phyloP scores from a whole-genome alignment of 2,797 vertebrate species.

The Hypotaenidia okinawae region DNA sequence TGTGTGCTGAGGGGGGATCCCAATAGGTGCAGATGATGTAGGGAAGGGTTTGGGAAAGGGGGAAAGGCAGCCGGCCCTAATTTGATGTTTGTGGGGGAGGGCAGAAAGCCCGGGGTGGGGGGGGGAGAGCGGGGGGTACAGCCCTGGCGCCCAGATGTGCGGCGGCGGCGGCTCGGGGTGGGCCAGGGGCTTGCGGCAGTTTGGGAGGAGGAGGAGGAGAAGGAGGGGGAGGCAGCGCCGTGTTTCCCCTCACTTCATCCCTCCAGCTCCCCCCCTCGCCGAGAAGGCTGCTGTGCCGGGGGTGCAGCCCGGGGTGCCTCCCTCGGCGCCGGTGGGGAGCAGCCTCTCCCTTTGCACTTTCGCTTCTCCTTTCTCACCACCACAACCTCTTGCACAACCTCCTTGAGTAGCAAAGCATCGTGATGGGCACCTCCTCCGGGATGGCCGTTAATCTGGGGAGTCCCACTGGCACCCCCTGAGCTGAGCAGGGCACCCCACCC shows the following conservation, averaged over 20 bases:
- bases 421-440: neutral
- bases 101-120: neutral
- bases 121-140: too few relatives aligned
- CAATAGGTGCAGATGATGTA: neutral
- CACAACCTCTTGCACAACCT: constrained; percentile 34
- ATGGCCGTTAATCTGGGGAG: neutral
- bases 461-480: neutral
- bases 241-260: neutral
- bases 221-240: neutral
- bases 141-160: too few relatives aligned
- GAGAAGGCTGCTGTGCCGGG: neutral
- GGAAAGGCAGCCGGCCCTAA: neutral
- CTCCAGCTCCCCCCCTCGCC: neutral
- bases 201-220: too few relatives aligned
- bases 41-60: neutral
- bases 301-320: neutral
- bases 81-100: neutral
- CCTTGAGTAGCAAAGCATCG: neutral
- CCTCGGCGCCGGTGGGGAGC: neutral
- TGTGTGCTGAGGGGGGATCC: neutral
- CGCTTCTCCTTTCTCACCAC: constrained; percentile 63
- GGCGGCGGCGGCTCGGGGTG: too few relatives aligned
- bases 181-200: too few relatives aligned
- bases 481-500: neutral
- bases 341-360: constrained; percentile 41